Evolutionary conservation across 2,113 vertebrate species (phyloP), one percentile per base, ranked within the genome.

Genomic region (Syrrhaptes paradoxus): DNA sequence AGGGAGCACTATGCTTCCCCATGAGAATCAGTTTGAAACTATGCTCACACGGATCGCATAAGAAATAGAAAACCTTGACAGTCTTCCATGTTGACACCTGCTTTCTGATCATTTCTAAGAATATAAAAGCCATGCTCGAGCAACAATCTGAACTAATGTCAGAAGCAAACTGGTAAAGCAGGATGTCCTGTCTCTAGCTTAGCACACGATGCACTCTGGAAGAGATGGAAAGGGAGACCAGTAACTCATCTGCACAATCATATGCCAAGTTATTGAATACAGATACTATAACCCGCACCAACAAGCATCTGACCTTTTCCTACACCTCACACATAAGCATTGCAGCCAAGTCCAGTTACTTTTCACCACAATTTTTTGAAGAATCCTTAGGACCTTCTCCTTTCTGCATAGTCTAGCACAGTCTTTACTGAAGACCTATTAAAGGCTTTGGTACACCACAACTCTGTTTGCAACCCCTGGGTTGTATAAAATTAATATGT

Each of bases 271-370:
- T 54, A 34, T 2, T 46, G 38, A 36, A 75, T 32, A 29, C 5
- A 24, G n/a, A 66, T 18, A 10, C 0, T 9, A 26, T 11, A 1
- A 83, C 24, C 11, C 0, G 0, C 55, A 71, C 9, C 26, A 78
- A 20, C 11, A 41, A 55, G 16, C 24, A 17, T 9, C 22, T 58
- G 46, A 46, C 19, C 3, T 49, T 46, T 45, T 36, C 17, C 34
- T 58, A 4, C 7, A 5, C 41, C 55, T 77, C 46, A 29, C 21
- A 36, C 0, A 48, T 38, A 51, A 14, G 6, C 82, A 21, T 17
- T 63, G 22, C 18, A 75, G 68, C 20, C 0, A 0, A 87, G 21
- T 38, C 16, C 11, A 71, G 8, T 74, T 75, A 57, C 32, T 78
- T 20, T 75, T 62, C 66, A 54, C 9, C 13, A 25, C 13, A 57